Conservation (phyloP, 2,888 invertebrate genomes). For the Pyrochroa serraticornis region DNA sequence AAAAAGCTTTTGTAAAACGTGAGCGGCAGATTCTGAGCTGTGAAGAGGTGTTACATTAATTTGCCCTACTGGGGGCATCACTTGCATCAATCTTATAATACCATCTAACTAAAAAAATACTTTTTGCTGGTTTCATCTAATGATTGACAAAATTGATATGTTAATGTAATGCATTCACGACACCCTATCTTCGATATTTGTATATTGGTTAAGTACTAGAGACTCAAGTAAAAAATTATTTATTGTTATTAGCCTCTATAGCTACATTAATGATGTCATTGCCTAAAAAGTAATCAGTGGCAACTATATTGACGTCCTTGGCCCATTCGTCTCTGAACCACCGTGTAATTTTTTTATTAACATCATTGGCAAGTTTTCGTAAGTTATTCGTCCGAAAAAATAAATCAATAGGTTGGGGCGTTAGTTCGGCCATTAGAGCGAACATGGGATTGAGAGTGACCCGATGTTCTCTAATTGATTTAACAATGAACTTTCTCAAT, state of each 20-base stretch:
- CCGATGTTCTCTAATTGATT: conserved; percentile 51
- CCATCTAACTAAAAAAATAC: too few species aligned
- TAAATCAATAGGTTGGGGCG: conserved; percentile 69
- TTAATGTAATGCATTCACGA: too few species aligned
- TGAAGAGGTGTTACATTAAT: too few species aligned
- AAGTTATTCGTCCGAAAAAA: conserved; percentile 67
- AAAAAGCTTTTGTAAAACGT: too few species aligned
- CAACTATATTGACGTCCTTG: conserved; percentile 71
- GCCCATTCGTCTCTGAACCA: conserved; percentile 74
- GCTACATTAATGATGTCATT: conserved; percentile 74
- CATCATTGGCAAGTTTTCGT: conserved; percentile 67
- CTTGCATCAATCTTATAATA: too few species aligned
- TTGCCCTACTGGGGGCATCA: too few species aligned
- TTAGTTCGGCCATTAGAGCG: conserved; percentile 78
- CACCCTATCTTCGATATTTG: too few species aligned
- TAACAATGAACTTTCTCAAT: conserved; percentile 62
- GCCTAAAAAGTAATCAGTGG: conserved; percentile 75
- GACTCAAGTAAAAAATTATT: not conserved
- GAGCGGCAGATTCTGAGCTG: too few species aligned
- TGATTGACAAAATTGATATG: too few species aligned
- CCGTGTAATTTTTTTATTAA: conserved; percentile 72
- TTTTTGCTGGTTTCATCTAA: too few species aligned
- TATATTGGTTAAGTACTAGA: too few species aligned
- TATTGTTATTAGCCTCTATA: conserved; percentile 56
- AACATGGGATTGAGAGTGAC: conserved; percentile 61